These are phyloP conservation scores for Drosophila paucipuncta DNA, from an alignment of 2,888 invertebrate genomes.

Conservation along the genomic window DNA sequence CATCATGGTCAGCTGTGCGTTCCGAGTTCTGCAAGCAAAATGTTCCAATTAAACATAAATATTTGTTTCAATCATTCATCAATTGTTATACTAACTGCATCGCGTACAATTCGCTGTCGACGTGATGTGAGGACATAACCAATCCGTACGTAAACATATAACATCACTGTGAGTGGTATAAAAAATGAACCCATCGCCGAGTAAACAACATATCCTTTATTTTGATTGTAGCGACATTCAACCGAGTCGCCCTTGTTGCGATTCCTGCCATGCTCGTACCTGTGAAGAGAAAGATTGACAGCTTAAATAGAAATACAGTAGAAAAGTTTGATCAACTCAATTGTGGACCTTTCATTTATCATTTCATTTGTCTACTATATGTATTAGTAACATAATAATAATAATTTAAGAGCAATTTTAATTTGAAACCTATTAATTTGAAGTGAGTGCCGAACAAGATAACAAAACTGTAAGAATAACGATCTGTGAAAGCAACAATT, in stretches of 20 bases:
- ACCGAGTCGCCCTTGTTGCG: slow-evolving; percentile 87
- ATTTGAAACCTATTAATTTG: not conserved
- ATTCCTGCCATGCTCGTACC: slow-evolving; percentile 89
- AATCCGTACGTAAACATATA: slow-evolving; percentile 97
- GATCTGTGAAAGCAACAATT: not conserved
- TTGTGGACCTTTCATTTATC: rapidly evolving
- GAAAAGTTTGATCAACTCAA: not conserved
- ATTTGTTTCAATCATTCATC: not conserved
- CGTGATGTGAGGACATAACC: slow-evolving; percentile 93
- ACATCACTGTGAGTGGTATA: slow-evolving; percentile 97
- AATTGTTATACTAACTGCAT: slow-evolving; percentile 84
- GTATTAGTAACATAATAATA: not conserved
- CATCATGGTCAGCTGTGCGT: slow-evolving; percentile 82
- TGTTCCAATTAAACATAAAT: not conserved
- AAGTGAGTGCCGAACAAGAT: not conserved
- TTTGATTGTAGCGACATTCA: slow-evolving; percentile 95
- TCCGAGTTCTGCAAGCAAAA: slow-evolving; percentile 78
- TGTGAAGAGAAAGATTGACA: slow-evolving; percentile 73
- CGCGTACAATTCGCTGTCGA: slow-evolving; percentile 90
- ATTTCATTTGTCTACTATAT: not conserved
- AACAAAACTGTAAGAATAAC: rapidly evolving
- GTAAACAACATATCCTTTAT: slow-evolving; percentile 96
- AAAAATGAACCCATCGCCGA: slow-evolving; percentile 99
- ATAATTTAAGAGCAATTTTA: not conserved
- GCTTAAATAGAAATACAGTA: not conserved